Evolutionary conservation across 2,888 invertebrate species (phyloP), one percentile per base, ranked within the genome.

Genomic region (Oscheius sp.): DNA sequence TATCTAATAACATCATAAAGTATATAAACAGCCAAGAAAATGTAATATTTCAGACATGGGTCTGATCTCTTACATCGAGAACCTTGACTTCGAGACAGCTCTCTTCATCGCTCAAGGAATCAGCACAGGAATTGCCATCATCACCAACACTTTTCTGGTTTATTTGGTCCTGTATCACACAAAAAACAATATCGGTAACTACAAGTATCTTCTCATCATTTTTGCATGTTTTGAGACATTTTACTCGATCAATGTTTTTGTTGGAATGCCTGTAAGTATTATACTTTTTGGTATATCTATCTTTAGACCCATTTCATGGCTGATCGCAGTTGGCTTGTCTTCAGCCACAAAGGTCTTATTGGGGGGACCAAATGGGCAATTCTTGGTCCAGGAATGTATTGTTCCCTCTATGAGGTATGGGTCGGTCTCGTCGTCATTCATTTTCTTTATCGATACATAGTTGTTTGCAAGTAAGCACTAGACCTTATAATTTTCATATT

Each of bases 211-310:
- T 33, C 33, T 54, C 12, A 33, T 33, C 22, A 14, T 32, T 26
- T 56, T 33, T 38, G 33, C 56, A n/a, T n/a, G n/a, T 22, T 56
- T 56, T 20, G 56, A 56, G 9, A 33, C 36, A 12, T 38, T 56
- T n/a, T 56, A 33, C 56, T 32, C 56, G 12, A 20, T 56, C 1
- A 38, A 22, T 14, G 36, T 36, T 2, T 56, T 56, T n/a, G 20
- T 56, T 2, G 56, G 56, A 8, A 56, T 56, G 56, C 56, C 56
- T 17, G 56, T 56, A 38, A 56, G 56, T 20, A 3, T 1, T 56
- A 4, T n/a, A 12, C 24, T 4, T 2, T 14, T 28, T 26, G 14
- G 24, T 12, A n/a, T n/a, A n/a, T n/a, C n/a, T n/a, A n/a, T n/a
- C 24, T 56, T 17, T 8, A 56, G 56, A 22, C 36, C 17, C 36